Base-by-base conservation (phyloP, 2,888 invertebrate species). In the Plebejus melissa region DNA sequence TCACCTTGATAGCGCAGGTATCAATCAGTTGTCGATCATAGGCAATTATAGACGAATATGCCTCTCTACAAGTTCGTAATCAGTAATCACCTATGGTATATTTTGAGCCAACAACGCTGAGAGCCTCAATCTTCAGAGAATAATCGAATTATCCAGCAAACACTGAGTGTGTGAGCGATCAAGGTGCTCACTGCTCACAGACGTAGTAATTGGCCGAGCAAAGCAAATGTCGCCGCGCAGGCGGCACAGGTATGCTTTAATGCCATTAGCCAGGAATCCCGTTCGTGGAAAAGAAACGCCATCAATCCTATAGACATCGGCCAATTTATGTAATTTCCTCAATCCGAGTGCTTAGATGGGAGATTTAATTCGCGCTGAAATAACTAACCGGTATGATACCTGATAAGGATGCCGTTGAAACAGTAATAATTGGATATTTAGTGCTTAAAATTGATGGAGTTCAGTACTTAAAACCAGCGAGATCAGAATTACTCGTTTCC, bases 261-360 rank as follows among this genome's bases (percentile, higher is more conserved):
- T 76, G 75, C 70, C 71, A 75, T 76, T 77, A 75, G 69, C 74
- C 50, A 72, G 54, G 72, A 72, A 72, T 72, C 50, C 72, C 28
- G 65, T 71, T 60, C 57, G 32, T 54, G 46, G 65, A 77, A 76
- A 50, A 38, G 57, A 70, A 70, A 46, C 72, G 50, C 74, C 72
- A 74, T 74, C 76, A 72, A 78, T 77, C 54, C 77, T 76, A 65
- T 76, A 77, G 77, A 77, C 76, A 76, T 75, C 71, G 69, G 75
- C 71, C 75, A 79, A 79, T 78, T 79, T 77, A 77, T 72, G 70
- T 76, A 77, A 77, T 77, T 77, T 77, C 76, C 77, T 78, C 76
- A 74, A 60, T 76, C 76, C 76, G 74, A 74, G 76, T 77, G 69
- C 76, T 74, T 78, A 74, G 74, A 74, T 77, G 71, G 74, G 70